Evolutionary conservation across 1,140 invertebrate species (phyloP).

Genomic region (Forficula auricularia): DNA sequence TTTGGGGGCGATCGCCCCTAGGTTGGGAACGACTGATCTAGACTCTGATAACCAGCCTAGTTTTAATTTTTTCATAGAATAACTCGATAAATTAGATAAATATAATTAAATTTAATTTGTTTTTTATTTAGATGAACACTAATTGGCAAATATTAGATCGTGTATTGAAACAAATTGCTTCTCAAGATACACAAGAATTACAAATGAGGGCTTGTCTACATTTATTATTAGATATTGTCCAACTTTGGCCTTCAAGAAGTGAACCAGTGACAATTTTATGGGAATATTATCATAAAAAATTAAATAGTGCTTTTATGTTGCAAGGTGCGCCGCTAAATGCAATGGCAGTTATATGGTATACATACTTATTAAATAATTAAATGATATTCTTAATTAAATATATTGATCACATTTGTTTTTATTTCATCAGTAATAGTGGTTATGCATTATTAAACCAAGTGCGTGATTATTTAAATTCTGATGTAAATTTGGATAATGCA

Average conservation of each 20-base stretch:
- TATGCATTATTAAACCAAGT: constrained; percentile 26
- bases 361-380: constrained; percentile 1
- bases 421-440: constrained; percentile 24
- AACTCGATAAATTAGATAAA: too few species aligned
- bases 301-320: constrained; percentile 27
- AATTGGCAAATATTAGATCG: constrained; percentile 20
- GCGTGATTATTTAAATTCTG: constrained; percentile 20
- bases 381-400: constrained; percentile 6
- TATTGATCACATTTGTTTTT: constrained; percentile 6
- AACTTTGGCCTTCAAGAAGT: constrained; percentile 26
- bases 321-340: constrained; percentile 24
- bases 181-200: constrained; percentile 24
- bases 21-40: too few species aligned
- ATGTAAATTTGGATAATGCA: constrained; percentile 20
- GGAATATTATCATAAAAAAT: constrained; percentile 30
- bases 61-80: too few species aligned
- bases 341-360: constrained; percentile 26
- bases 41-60: too few species aligned
- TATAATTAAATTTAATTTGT: constrained; percentile 7
- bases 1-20: too few species aligned
- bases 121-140: constrained; percentile 9
- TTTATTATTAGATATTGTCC: constrained; percentile 22
- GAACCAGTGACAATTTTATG: constrained; percentile 26
- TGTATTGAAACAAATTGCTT: constrained; percentile 24
- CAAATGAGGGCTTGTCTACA: constrained; percentile 26